Base-by-base conservation (phyloP, 2,113 vertebrate species). In the Rhynchopsitta pachyrhyncha region DNA sequence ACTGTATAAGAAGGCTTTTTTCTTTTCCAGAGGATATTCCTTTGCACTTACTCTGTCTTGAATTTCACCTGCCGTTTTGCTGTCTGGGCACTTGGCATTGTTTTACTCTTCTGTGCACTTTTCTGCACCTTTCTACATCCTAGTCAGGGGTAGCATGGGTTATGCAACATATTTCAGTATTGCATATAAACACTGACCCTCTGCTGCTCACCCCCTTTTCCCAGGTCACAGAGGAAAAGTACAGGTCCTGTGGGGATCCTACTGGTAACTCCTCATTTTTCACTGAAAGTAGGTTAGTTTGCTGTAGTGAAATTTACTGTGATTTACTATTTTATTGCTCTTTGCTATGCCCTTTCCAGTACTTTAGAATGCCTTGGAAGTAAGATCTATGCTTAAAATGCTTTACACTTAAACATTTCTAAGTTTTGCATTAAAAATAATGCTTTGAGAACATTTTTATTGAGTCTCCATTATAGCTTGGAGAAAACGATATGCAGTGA, bases 401-500 rank as follows among this genome's bases (percentile, higher is more conserved):
- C 28, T 90, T 83, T 76, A 22, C 76, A 73, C 23, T 41, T 90
- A 3, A 88, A 82, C 50, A 57, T 49, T 17, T 83, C 18, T 39
- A 57, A 41, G 70, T 84, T 93, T 94, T 59, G 37, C 68, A 70
- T 83, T 71, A 59, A 62, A 90, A 52, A 69, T 59, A 86, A 89
- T 82, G 22, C 41, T 6, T 92, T n/a, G 31, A 79, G 44, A 87
- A 92, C 47, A n/a, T 71, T 82, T 89, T 53, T 49, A 60, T 87
- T 87, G 55, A 47, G 28, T 84, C 57, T 82, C 52, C 11, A 5
- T 62, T 92, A 23, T 29, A 57, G 24, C 33, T 84, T 92, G 44
- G 62, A 76, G 62, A 87, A 92, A 91, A 91, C 86, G 52, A 79
- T 74, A 82, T 69, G 18, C 39, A 69, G 80, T 76, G 52, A 63